Conservation (phyloP, 2,113 vertebrate species). For the Ardeotis arabs region DNA sequence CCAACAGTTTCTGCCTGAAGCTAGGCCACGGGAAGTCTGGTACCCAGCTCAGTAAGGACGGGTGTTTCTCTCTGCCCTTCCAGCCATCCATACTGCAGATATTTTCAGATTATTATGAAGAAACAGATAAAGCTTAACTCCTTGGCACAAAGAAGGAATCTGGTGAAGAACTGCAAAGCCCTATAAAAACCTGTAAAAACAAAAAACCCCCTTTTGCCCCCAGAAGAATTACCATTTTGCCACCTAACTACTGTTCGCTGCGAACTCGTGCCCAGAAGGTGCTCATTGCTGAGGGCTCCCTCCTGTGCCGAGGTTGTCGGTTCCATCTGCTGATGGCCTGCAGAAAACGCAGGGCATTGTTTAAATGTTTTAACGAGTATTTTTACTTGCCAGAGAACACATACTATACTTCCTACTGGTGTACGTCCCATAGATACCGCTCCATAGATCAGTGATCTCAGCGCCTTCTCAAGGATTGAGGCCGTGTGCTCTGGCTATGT, state of each 20-base stretch:
- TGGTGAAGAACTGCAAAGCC: not conserved
- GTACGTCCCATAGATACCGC: not conserved
- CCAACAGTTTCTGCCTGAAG: not conserved
- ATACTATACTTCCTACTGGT: not conserved
- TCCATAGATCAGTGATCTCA: not conserved
- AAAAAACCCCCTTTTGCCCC: not conserved
- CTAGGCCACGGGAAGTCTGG: not conserved
- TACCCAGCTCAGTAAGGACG: not conserved
- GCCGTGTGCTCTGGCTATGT: not conserved
- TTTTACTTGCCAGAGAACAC: not conserved
- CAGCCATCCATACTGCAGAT: not conserved
- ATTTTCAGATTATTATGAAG: not conserved
- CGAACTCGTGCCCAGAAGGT: accelerated
- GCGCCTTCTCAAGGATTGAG: not conserved
- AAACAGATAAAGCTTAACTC: not conserved
- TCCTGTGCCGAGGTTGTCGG: not conserved
- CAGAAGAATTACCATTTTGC: not conserved
- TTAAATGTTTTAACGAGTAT: not conserved
- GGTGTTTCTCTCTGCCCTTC: not conserved
- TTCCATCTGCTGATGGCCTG: not conserved
- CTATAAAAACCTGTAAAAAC: not conserved
- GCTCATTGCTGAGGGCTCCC: not conserved
- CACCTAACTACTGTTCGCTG: not conserved
- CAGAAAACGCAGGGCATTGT: not conserved
- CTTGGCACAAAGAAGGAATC: not conserved